A percentile compares a stretch with the other conserved stretches of the same genome.
phyloP scores from a whole-genome alignment of 2,888 invertebrate species.

The Caenorhabditis parvicauda region DNA sequence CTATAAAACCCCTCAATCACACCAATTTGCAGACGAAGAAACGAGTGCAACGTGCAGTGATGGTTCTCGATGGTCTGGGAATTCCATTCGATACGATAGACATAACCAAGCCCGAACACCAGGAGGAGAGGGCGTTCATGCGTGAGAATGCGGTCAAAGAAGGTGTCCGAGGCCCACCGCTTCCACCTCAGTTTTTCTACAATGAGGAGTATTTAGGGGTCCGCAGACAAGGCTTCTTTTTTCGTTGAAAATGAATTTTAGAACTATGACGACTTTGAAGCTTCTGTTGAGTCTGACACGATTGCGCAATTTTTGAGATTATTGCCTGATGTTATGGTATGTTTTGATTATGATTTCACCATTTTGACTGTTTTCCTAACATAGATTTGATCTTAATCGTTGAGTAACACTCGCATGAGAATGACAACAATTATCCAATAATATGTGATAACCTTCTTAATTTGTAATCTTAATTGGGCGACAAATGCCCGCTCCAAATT shows the following conservation, averaged over 20 bases:
- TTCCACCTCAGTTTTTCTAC: slow-evolving; percentile 92
- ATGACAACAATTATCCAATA: too few relatives aligned
- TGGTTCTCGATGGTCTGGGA: slow-evolving; percentile 87
- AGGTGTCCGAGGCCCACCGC: slow-evolving; percentile 44
- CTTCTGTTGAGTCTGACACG: slow-evolving; percentile 43
- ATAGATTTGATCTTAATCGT: too few relatives aligned
- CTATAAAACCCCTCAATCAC: slow-evolving; percentile 2
- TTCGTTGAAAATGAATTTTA: slow-evolving; percentile 17
- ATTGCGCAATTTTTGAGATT: slow-evolving; percentile 44
- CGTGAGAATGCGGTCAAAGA: slow-evolving; percentile 72
- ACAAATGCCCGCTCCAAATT: too few relatives aligned
- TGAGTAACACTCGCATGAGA: too few relatives aligned
- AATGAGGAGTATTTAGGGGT: slow-evolving; percentile 90
- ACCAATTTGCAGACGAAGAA: slow-evolving; percentile 80
- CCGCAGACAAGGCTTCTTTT: slow-evolving; percentile 52
- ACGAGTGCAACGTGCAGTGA: slow-evolving; percentile 85
- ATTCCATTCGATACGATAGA: slow-evolving; percentile 87
- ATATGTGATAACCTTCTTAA: too few relatives aligned
- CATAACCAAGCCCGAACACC: slow-evolving; percentile 85
- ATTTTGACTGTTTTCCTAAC: background rate
- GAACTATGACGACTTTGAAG: slow-evolving; percentile 51
- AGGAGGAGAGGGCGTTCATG: slow-evolving; percentile 77
- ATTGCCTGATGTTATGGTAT: slow-evolving; percentile 36
- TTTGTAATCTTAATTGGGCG: too few relatives aligned
- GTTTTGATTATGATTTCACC: background rate